These are phyloP conservation scores for Watsonalla binaria DNA, from an alignment of 2,888 invertebrate species.

Conservation along the genomic window DNA sequence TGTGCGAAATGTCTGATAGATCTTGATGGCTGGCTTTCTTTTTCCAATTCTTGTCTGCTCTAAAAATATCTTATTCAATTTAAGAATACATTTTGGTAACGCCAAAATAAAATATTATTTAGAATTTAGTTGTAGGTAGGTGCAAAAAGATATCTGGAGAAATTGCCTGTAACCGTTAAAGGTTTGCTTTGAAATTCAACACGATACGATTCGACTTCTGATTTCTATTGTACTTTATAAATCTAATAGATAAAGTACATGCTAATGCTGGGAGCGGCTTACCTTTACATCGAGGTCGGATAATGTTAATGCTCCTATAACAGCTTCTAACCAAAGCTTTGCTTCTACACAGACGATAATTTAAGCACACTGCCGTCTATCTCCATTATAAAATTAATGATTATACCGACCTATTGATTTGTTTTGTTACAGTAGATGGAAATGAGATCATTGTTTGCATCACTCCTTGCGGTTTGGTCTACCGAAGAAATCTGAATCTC, in stretches of 20 bases:
- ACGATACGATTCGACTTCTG: slow-evolving; percentile 42
- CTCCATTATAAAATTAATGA: not conserved
- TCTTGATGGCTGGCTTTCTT: too few relatives aligned
- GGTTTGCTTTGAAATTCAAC: slow-evolving; percentile 32
- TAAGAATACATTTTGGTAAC: too few relatives aligned
- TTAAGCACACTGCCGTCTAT: not conserved
- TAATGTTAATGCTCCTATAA: slow-evolving; percentile 29
- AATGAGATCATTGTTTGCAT: not conserved
- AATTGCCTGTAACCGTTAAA: slow-evolving; percentile 12
- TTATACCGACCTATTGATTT: not conserved
- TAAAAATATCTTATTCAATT: too few relatives aligned
- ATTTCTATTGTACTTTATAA: slow-evolving; percentile 41
- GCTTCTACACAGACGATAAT: not conserved
- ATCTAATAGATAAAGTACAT: slow-evolving; percentile 33
- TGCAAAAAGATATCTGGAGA: too few relatives aligned
- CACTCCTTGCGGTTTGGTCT: not conserved
- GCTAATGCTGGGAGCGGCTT: slow-evolving; percentile 39
- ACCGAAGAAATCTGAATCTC: too few relatives aligned
- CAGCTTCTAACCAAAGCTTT: slow-evolving; percentile 9
- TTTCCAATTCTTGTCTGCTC: too few relatives aligned
- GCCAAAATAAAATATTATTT: too few relatives aligned
- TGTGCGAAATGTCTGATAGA: too few relatives aligned
- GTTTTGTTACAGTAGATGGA: not conserved
- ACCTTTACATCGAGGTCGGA: slow-evolving; percentile 40
- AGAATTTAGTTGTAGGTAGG: too few relatives aligned